These are phyloP conservation scores for Naja naja DNA, from an alignment of 2,113 vertebrate genomes.

Conservation along the genomic window DNA sequence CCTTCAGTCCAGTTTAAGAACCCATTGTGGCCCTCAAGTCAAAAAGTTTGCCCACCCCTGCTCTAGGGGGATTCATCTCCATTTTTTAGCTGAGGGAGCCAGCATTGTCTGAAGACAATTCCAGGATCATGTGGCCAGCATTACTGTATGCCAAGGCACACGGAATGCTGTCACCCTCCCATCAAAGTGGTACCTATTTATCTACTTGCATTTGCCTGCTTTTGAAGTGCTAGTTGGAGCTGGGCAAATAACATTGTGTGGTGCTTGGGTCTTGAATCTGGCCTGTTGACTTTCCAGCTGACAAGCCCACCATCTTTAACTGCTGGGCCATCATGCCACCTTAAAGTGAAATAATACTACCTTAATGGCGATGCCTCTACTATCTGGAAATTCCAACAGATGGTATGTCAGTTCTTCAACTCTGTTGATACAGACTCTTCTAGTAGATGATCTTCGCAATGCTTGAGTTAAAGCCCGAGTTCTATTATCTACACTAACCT, in stretches of 20 bases:
- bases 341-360: slow-evolving; percentile 71
- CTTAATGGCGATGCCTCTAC: slow-evolving; percentile 88
- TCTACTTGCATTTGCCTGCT: neutral
- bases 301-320: neutral
- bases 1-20: no score
- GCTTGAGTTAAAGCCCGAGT: slow-evolving; percentile 91
- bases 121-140: neutral
- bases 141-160: neutral
- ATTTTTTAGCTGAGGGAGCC: neutral
- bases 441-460: slow-evolving; percentile 83
- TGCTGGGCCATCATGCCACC: neutral
- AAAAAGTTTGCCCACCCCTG: no score
- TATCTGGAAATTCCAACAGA: slow-evolving; percentile 94
- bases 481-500: slow-evolving; percentile 93
- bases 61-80: neutral
- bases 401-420: slow-evolving; percentile 94
- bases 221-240: neutral
- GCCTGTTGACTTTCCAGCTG: neutral
- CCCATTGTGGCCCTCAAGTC: no score
- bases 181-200: neutral
- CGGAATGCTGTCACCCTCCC: neutral
- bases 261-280: neutral
- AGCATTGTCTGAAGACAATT: neutral
- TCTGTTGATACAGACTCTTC: slow-evolving; percentile 85
- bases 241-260: neutral